Percentiles rank a stretch among this genome's conserved stretches.
These are phyloP conservation scores for Drosophila burlai DNA, from an alignment of 1,140 invertebrate species.

Conservation along the genomic window DNA sequence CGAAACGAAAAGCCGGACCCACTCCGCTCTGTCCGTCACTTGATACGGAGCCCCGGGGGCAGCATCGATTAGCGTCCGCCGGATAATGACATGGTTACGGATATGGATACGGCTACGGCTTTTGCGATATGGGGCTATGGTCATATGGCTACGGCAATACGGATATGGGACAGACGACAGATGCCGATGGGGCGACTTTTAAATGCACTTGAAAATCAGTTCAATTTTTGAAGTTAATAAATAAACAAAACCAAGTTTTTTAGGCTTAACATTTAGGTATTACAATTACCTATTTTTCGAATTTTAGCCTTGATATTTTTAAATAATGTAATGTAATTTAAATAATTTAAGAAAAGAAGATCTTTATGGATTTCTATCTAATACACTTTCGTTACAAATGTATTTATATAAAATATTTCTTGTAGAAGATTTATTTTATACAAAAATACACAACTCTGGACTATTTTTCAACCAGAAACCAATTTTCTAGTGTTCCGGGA, in stretches of 20 bases:
- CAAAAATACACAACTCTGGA: neutral
- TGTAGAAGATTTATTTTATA: neutral
- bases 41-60: slow-evolving; percentile 52
- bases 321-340: neutral
- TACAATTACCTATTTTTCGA: neutral
- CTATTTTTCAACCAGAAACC: neutral
- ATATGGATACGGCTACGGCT: slow-evolving; percentile 1
- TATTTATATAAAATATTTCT: no score
- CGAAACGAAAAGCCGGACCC: slow-evolving; percentile 5
- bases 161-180: slow-evolving; percentile 8
- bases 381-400: no score
- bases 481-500: neutral
- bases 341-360: neutral
- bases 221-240: neutral
- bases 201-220: slow-evolving; percentile 2
- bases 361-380: neutral
- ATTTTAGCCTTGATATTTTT: neutral
- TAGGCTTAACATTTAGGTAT: neutral
- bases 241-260: no score
- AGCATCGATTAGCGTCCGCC: slow-evolving; percentile 61
- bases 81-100: slow-evolving; percentile 24
- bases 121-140: neutral
- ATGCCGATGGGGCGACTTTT: neutral
- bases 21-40: slow-evolving; percentile 29
- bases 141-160: neutral